phyloP scores from a whole-genome alignment of 1,140 invertebrate genomes.

The Drosophila sproati region DNA sequence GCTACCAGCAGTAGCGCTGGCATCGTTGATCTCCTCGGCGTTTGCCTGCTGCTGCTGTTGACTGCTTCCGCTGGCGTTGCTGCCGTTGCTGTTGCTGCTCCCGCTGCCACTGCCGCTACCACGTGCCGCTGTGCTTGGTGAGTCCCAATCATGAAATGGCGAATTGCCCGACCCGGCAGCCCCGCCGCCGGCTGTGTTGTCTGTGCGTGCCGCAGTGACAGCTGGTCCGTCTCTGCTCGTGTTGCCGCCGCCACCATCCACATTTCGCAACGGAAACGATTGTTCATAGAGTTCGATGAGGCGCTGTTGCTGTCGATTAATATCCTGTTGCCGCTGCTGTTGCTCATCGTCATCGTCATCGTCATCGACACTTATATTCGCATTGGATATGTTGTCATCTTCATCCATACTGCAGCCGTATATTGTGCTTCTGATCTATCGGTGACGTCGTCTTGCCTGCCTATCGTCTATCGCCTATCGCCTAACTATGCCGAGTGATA shows the following conservation, averaged over 20 bases:
- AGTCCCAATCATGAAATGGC: conserved; percentile 67
- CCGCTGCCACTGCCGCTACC: neutral
- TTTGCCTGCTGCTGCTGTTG: conserved; percentile 11
- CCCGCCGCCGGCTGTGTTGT: neutral
- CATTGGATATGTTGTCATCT: conserved; percentile 79
- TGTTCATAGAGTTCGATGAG: conserved; percentile 46
- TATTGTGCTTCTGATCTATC: conserved; percentile 47
- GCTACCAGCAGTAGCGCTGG: neutral
- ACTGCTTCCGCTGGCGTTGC: neutral
- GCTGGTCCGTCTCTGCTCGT: neutral
- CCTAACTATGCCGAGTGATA: conserved; percentile 23
- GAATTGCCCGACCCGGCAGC: conserved; percentile 41
- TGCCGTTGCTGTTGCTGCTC: conserved; percentile 11
- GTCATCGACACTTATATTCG: conserved; percentile 76
- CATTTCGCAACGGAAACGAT: conserved; percentile 50
- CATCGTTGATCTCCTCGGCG: neutral
- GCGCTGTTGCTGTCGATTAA: conserved; percentile 2
- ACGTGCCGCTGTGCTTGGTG: conserved; percentile 36
- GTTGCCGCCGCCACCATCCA: neutral
- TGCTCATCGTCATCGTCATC: conserved; percentile 46
- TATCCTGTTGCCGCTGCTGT: conserved; percentile 14
- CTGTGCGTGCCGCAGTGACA: conserved; percentile 1
- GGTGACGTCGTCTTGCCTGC: conserved; percentile 62
- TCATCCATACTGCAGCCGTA: conserved; percentile 68
- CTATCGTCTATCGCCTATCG: conserved; percentile 19